Conservation (phyloP, 2,797 vertebrate genomes). For the Kryptolebias ocellatus region DNA sequence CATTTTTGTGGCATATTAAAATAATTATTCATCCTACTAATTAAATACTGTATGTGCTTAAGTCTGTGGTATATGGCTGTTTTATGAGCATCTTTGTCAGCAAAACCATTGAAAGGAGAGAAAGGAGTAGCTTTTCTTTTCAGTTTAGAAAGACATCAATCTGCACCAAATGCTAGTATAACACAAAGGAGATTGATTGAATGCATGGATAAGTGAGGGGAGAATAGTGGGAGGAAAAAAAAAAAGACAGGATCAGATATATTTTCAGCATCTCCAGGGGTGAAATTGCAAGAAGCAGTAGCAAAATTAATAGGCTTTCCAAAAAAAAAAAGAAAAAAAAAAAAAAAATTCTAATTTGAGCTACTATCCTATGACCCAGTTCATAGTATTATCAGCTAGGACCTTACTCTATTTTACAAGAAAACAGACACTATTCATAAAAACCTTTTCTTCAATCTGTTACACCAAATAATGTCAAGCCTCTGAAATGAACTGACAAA, state of each 20-base stretch:
- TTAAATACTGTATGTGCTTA: slow-evolving; percentile 43
- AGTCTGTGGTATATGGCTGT: slow-evolving; percentile 5
- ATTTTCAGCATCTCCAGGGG: not conserved
- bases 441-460: too few species aligned
- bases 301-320: too few species aligned
- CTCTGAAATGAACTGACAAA: not conserved
- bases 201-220: slow-evolving; percentile 22
- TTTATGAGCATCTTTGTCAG: slow-evolving; percentile 59
- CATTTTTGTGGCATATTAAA: slow-evolving; percentile 29
- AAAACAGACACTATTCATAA: too few species aligned
- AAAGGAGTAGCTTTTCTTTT: slow-evolving; percentile 40
- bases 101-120: slow-evolving; percentile 37
- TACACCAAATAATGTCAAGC: too few species aligned
- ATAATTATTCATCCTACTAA: slow-evolving; percentile 53
- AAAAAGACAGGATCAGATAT: not conserved
- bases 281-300: not conserved
- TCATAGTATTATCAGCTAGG: too few species aligned
- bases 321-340: too few species aligned
- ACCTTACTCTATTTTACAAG: too few species aligned
- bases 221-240: slow-evolving; percentile 11
- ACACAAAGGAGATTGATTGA: slow-evolving; percentile 51
- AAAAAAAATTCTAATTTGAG: too few species aligned
- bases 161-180: slow-evolving; percentile 26
- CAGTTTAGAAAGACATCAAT: slow-evolving; percentile 47
- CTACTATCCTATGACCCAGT: too few species aligned